Conservation (phyloP, 2,888 invertebrate species). For the Syritta pipiens region DNA sequence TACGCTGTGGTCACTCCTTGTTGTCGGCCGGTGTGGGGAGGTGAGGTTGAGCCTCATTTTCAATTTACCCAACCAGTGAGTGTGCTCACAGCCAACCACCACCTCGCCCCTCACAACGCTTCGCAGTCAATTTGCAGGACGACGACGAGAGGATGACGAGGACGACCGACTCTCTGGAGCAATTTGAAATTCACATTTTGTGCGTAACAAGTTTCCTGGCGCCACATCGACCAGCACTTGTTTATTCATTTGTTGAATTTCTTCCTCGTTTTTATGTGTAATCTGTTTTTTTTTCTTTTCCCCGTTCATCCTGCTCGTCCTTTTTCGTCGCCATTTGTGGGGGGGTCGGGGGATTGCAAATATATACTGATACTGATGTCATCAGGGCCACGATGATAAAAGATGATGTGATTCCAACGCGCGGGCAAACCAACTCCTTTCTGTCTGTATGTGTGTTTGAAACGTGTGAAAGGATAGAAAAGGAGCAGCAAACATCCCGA, state of each 20-base stretch:
- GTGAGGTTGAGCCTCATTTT: conserved; percentile 57
- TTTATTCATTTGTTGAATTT: conserved; percentile 71
- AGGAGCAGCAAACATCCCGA: conserved; percentile 14
- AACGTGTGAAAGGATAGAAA: conserved; percentile 35
- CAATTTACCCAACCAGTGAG: conserved; percentile 62
- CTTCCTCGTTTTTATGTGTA: conserved; percentile 64
- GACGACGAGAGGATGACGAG: conserved; percentile 43
- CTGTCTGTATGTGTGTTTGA: conserved; percentile 20
- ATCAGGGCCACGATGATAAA: conserved; percentile 56
- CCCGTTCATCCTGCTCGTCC: neutral
- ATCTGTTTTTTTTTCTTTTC: conserved; percentile 27
- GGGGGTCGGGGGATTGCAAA: conserved; percentile 7
- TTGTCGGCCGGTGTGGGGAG: neutral
- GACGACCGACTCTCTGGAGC: conserved; percentile 51
- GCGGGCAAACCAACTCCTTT: conserved; percentile 24
- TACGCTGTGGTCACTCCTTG: conserved; percentile 50
- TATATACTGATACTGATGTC: conserved; percentile 62
- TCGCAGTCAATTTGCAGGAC: conserved; percentile 67
- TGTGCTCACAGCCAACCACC: neutral
- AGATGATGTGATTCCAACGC: conserved; percentile 56
- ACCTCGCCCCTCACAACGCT: conserved; percentile 34
- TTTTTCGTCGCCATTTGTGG: conserved; percentile 24
- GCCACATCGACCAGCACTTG: conserved; percentile 72
- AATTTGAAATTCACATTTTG: conserved; percentile 69
- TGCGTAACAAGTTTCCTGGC: conserved; percentile 72